Conservation (phyloP, 2,888 invertebrate genomes). For the Macaria liturata region DNA sequence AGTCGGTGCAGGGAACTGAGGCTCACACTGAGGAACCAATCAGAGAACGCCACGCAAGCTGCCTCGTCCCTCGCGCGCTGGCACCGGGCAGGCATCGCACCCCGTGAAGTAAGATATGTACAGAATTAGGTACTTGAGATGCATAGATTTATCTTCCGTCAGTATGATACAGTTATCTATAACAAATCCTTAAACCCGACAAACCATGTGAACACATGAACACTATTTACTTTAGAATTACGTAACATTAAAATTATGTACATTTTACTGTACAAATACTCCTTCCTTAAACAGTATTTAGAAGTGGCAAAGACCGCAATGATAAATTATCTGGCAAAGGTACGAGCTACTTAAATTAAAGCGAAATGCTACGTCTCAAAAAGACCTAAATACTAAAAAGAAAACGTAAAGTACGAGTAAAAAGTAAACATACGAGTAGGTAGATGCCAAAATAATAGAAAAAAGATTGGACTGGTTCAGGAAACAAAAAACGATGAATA, state of each 20-base stretch:
- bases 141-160: slow-evolving; percentile 39
- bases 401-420: slow-evolving; percentile 42
- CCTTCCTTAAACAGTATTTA: slow-evolving; percentile 40
- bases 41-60: slow-evolving; percentile 12
- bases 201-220: slow-evolving; percentile 62
- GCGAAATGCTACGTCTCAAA: slow-evolving; percentile 59
- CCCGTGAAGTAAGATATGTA: slow-evolving; percentile 39
- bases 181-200: slow-evolving; percentile 48
- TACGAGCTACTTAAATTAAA: slow-evolving; percentile 44
- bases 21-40: slow-evolving; percentile 4
- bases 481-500: slow-evolving; percentile 41
- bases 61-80: slow-evolving; percentile 11
- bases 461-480: slow-evolving; percentile 39
- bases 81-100: slow-evolving; percentile 14
- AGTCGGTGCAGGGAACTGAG: not conserved
- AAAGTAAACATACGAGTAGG: slow-evolving; percentile 44
- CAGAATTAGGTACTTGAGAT: slow-evolving; percentile 44
- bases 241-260: slow-evolving; percentile 49
- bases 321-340: slow-evolving; percentile 55
- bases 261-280: slow-evolving; percentile 42
- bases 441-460: slow-evolving; percentile 50
- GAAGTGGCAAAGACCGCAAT: slow-evolving; percentile 64
- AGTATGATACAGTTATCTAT: slow-evolving; percentile 48
- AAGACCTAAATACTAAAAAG: slow-evolving; percentile 50
- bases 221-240: slow-evolving; percentile 49